Evolutionary conservation across 1,140 invertebrate genomes (phyloP).

Genomic region (Danaus plexippus): DNA sequence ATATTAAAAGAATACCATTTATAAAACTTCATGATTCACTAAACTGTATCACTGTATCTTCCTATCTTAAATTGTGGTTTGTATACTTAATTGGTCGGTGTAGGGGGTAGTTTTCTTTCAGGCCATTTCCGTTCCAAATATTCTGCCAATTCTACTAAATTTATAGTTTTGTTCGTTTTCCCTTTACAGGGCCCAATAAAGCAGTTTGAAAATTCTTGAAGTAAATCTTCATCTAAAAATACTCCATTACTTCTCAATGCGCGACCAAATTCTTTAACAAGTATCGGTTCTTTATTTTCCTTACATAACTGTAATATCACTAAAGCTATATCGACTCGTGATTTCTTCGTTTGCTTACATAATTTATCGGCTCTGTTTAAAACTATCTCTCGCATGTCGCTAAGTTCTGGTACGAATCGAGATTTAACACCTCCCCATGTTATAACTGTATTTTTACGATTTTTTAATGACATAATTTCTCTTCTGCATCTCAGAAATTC

Average conservation of each 20-base stretch:
- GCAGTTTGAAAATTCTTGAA: slow-evolving; percentile 9
- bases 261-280: slow-evolving; percentile 25
- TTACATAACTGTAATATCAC: slow-evolving; percentile 27
- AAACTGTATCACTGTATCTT: slow-evolving; percentile 9
- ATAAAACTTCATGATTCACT: background rate
- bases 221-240: slow-evolving; percentile 27
- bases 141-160: slow-evolving; percentile 25
- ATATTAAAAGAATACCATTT: too few relatives aligned
- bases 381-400: slow-evolving; percentile 32
- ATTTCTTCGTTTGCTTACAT: slow-evolving; percentile 24
- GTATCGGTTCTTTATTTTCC: slow-evolving; percentile 17
- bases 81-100: slow-evolving; percentile 23
- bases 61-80: slow-evolving; percentile 4
- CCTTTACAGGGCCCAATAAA: slow-evolving; percentile 19
- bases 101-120: slow-evolving; percentile 35
- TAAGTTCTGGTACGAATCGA: slow-evolving; percentile 20
- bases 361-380: slow-evolving; percentile 31
- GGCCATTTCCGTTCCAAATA: slow-evolving; percentile 40
- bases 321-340: slow-evolving; percentile 26
- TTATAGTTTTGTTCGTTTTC: slow-evolving; percentile 26
- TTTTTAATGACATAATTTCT: slow-evolving; percentile 26
- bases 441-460: slow-evolving; percentile 31
- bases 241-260: slow-evolving; percentile 14
- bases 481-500: slow-evolving; percentile 24
- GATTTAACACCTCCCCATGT: slow-evolving; percentile 28